phyloP scores from a whole-genome alignment of 2,888 invertebrate species.

The Thysanoteuthis rhombus region DNA sequence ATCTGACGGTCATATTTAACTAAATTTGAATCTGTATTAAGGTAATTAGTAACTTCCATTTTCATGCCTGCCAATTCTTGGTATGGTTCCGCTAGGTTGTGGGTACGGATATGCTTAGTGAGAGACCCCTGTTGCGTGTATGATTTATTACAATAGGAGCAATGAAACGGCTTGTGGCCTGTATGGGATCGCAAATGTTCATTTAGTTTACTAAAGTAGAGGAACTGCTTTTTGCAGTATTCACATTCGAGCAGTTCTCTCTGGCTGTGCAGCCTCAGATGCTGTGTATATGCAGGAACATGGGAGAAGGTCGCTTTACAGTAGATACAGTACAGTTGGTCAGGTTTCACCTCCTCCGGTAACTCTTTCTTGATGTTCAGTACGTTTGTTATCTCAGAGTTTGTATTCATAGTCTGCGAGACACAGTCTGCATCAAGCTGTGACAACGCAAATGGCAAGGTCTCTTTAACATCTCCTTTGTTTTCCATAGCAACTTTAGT shows the following conservation, averaged over 20 bases:
- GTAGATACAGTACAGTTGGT: neutral
- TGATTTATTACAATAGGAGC: neutral
- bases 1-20: neutral
- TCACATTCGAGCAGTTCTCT: neutral
- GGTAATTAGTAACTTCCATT: neutral
- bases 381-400: neutral
- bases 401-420: neutral
- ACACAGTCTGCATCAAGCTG: neutral
- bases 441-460: neutral
- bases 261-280: neutral
- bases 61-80: neutral
- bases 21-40: neutral
- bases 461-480: neutral
- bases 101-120: neutral
- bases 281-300: neutral
- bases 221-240: neutral
- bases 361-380: neutral
- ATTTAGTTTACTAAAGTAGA: neutral
- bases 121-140: neutral
- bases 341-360: neutral
- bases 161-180: neutral
- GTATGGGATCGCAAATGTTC: neutral
- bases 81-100: neutral
- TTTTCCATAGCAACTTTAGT: neutral
- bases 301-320: neutral